These are phyloP conservation scores for Bubo bubo DNA, from an alignment of 2,113 vertebrate species.

Conservation along the genomic window DNA sequence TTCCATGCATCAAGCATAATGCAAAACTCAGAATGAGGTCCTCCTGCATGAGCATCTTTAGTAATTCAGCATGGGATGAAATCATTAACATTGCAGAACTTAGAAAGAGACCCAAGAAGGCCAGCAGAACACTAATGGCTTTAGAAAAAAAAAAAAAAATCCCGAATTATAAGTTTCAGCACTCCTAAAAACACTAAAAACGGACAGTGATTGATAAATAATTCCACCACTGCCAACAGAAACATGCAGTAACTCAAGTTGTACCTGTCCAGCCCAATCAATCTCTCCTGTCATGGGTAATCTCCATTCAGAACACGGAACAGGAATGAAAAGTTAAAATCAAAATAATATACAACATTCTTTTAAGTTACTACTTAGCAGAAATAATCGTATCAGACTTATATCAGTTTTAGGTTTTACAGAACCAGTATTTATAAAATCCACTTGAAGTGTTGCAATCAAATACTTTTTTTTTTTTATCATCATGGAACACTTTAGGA, in stretches of 20 bases:
- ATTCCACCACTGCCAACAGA: not conserved
- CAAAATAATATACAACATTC: too few relatives aligned
- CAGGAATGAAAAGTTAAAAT: not conserved
- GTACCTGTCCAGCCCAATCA: not conserved
- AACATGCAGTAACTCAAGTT: not conserved
- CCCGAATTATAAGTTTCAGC: not conserved
- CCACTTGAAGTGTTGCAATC: not conserved
- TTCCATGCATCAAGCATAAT: not conserved
- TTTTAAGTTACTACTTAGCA: not conserved
- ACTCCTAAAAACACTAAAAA: not conserved
- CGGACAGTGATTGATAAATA: not conserved
- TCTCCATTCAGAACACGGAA: not conserved
- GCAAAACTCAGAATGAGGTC: not conserved
- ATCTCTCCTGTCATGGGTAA: not conserved
- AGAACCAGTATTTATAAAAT: not conserved
- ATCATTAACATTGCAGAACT: not conserved
- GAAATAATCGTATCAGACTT: not conserved
- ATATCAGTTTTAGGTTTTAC: not conserved
- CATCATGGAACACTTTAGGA: not conserved
- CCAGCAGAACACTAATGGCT: not conserved
- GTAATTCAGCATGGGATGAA: not conserved
- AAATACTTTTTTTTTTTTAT: not conserved
- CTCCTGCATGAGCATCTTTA: not conserved
- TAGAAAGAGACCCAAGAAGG: not conserved
- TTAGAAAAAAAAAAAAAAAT: not conserved